Evolutionary conservation across 2,888 invertebrate genomes (phyloP), one percentile per base, ranked within the genome.

Genomic region (Cryptosula pallasiana): DNA sequence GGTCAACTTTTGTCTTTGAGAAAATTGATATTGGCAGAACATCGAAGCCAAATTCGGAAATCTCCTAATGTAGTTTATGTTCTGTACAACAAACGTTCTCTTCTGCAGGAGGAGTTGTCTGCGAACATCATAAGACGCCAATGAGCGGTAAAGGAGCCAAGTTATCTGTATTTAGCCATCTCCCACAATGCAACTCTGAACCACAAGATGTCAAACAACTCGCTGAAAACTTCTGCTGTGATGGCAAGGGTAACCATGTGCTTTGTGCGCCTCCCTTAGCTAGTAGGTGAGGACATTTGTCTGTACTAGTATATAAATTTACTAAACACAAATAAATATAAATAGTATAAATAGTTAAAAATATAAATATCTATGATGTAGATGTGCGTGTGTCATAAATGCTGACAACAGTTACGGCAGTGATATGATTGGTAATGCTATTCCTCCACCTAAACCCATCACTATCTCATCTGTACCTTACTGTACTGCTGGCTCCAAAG

Each of bases 91-190:
- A n/a, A n/a, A n/a, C n/a, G n/a, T 45, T 45, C 45, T 13, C 20
- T 13, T 20, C 20, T 45, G 27, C 34, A 63, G 63, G 63, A 29
- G 63, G 27, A n/a, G 25, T 32, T 34, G 63, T 63, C 13, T 63
- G 63, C 32, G 63, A 63, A n/a, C 25, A 63, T 34, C 27, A 63
- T 32, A 63, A 5, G n/a, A 23, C 34, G 32, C 2, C 20, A 32
- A 9, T 63, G 32, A 9, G 20, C 13, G 63, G 63, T 13, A 32
- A 63, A 23, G 63, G 63, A 5, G 34, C 63, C 29, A 32, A 63
- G n/a, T n/a, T 63, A n/a, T n/a, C 25, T 32, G 63, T 63, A 34
- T 63, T 32, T 32, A 63, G 63, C 32, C 63, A 63, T n/a, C 63
- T 63, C 27, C 34, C 63, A 23, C 27, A 63, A 34, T 63, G 63